phyloP scores from a whole-genome alignment of 2,888 invertebrate species.

The Neuroscelio doddi region DNA sequence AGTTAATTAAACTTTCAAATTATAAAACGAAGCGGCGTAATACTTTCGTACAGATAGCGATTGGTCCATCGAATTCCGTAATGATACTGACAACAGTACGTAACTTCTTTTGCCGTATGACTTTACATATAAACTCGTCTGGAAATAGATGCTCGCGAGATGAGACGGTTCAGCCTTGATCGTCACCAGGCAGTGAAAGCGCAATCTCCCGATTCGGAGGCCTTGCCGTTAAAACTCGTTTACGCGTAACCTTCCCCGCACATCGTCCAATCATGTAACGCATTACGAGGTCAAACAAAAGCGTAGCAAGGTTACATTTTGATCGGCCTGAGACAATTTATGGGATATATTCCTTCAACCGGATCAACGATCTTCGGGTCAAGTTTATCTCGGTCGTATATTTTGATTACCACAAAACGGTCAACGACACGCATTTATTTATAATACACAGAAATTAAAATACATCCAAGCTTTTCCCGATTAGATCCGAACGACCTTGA shows the following conservation, averaged over 20 bases:
- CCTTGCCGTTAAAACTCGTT: slow-evolving; percentile 61
- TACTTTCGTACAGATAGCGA: slow-evolving; percentile 1
- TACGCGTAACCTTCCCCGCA: slow-evolving; percentile 61
- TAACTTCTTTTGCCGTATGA: too few relatives aligned
- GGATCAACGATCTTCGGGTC: slow-evolving; percentile 51
- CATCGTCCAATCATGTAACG: slow-evolving; percentile 54
- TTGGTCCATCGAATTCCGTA: slow-evolving; percentile 3
- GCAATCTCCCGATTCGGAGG: slow-evolving; percentile 48
- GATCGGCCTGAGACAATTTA: slow-evolving; percentile 19
- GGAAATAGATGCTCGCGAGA: slow-evolving; percentile 11
- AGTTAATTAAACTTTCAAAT: slow-evolving; percentile 40
- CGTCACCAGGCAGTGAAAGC: slow-evolving; percentile 32
- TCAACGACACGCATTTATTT: slow-evolving; percentile 11
- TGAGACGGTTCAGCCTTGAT: slow-evolving; percentile 40
- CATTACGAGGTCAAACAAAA: slow-evolving; percentile 55
- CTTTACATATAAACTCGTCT: too few relatives aligned
- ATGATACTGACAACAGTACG: too few relatives aligned
- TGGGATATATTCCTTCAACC: slow-evolving; percentile 32
- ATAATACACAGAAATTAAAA: too few relatives aligned
- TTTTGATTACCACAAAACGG: slow-evolving; percentile 14
- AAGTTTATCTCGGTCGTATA: slow-evolving; percentile 40
- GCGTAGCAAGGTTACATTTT: slow-evolving; percentile 56
- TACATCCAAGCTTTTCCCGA: too few relatives aligned
- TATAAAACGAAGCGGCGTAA: not conserved
- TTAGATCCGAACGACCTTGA: too few relatives aligned